phyloP scores from a whole-genome alignment of 2,797 vertebrate species.

The Choloepus didactylus region DNA sequence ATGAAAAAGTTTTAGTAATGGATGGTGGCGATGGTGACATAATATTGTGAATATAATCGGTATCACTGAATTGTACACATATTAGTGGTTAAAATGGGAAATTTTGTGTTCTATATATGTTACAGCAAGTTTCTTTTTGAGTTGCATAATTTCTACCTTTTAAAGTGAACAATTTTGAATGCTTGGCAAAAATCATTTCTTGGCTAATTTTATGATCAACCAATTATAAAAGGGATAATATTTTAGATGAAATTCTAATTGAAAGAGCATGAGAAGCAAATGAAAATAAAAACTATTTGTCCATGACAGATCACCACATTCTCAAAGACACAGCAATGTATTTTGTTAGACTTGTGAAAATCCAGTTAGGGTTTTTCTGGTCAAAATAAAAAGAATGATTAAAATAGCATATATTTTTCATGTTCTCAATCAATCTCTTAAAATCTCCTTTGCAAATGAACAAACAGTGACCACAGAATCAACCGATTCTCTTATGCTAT shows the following conservation, averaged over 20 bases:
- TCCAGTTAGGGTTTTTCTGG: neutral
- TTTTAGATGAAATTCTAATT: constrained; percentile 58
- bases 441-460: constrained; percentile 41
- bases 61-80: no score
- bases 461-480: neutral
- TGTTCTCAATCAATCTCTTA: constrained; percentile 19
- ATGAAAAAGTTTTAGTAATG: no score
- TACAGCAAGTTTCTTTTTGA: neutral
- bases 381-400: constrained; percentile 49
- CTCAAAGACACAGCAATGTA: constrained; percentile 32
- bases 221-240: constrained; percentile 12
- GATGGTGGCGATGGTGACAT: no score
- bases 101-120: no score
- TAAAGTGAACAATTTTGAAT: constrained; percentile 13
- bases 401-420: neutral
- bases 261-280: constrained; percentile 23
- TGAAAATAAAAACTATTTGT: constrained; percentile 46
- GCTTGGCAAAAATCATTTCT: neutral
- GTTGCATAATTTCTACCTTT: constrained; percentile 6
- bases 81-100: no score
- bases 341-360: constrained; percentile 23
- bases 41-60: no score
- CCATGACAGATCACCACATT: neutral
- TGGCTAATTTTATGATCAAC: neutral
- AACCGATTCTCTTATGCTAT: neutral